Conservation (phyloP, 2,113 vertebrate species). For the Paratilapia polleni region DNA sequence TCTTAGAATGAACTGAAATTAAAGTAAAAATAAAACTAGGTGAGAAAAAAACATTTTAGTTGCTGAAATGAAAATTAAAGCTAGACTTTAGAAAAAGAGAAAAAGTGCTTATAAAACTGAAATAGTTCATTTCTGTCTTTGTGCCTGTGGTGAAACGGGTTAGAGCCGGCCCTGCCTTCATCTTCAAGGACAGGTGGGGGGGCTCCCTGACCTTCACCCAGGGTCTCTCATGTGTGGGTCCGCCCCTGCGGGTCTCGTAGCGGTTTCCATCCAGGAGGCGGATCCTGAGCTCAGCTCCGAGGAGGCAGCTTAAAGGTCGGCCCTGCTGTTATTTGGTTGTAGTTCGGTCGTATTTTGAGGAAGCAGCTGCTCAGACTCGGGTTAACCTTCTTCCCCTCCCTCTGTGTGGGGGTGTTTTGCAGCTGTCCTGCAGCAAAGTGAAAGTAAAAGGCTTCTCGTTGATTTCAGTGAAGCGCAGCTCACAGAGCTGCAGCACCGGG, state of each 20-base stretch:
- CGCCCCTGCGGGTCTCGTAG: background rate
- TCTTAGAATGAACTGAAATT: background rate
- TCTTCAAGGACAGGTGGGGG: no score
- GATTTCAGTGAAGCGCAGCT: rapidly evolving
- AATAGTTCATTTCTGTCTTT: no score
- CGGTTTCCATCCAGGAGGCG: background rate
- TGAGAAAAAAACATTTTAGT: background rate
- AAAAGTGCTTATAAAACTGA: background rate
- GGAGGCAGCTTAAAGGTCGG: background rate
- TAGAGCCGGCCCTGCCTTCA: no score
- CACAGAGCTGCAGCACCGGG: background rate
- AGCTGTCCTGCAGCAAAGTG: background rate
- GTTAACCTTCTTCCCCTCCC: background rate
- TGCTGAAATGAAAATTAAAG: background rate
- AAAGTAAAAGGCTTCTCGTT: background rate
- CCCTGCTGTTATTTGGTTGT: background rate
- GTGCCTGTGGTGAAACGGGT: no score
- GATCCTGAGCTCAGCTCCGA: background rate
- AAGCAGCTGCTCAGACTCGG: background rate
- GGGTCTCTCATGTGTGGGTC: background rate
- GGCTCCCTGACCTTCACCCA: no score
- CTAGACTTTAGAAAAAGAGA: background rate
- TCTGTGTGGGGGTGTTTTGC: background rate
- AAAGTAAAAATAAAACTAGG: background rate
- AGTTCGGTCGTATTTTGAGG: background rate